Evolutionary conservation across 1,140 invertebrate genomes (phyloP).

Genomic region (Drosophila equinoxialis): DNA sequence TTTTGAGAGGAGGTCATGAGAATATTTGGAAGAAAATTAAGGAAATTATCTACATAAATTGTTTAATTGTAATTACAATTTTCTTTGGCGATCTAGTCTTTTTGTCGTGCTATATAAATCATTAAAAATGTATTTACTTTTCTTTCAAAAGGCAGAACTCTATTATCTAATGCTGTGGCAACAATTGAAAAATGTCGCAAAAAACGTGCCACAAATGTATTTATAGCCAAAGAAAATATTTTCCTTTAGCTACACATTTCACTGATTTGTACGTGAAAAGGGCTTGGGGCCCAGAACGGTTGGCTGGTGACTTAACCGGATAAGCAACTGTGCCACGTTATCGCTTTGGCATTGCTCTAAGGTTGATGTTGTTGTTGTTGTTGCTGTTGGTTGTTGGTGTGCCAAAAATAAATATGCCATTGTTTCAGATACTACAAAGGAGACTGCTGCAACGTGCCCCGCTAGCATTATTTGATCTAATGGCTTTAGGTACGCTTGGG

Average conservation of each 20-base stretch:
- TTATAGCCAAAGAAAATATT: conserved; percentile 21
- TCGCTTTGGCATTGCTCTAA: conserved; percentile 49
- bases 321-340: conserved; percentile 60
- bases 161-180: conserved; percentile 25
- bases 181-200: conserved; percentile 50
- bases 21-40: conserved; percentile 42
- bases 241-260: conserved; percentile 24
- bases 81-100: neutral
- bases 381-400: conserved; percentile 28
- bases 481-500: neutral
- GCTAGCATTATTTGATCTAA: conserved; percentile 18
- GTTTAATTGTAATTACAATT: conserved; percentile 47
- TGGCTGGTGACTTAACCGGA: conserved; percentile 24
- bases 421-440: conserved; percentile 52
- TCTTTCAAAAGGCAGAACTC: neutral
- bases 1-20: conserved; percentile 20
- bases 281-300: conserved; percentile 22
- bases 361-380: conserved; percentile 19
- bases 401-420: conserved; percentile 73
- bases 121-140: conserved; percentile 17
- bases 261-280: conserved; percentile 32
- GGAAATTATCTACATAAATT: conserved; percentile 67
- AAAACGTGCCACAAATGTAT: conserved; percentile 45
- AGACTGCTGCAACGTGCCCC: conserved; percentile 14
- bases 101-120: neutral